Conservation (phyloP, 92 coral and sea anemone species). For the Meandrina meandrites region DNA sequence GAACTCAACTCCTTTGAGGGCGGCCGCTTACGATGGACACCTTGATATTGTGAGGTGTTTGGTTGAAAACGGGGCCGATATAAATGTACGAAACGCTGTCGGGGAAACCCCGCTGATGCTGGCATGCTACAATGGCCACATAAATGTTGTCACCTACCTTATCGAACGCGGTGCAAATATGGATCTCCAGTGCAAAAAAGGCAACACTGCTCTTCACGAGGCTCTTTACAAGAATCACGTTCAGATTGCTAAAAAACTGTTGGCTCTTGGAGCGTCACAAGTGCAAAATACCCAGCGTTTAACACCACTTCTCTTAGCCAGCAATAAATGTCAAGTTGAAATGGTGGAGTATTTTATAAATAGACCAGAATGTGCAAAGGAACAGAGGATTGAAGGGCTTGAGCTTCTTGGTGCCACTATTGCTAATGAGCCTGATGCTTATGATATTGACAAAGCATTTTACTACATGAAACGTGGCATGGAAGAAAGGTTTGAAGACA, state of each 20-base stretch:
- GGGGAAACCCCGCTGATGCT: constrained; percentile 71
- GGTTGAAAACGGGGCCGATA: constrained; percentile 74
- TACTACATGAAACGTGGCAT: constrained; percentile 61
- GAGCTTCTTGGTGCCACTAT: constrained; percentile 79
- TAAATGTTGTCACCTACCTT: constrained; percentile 59
- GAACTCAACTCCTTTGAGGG: constrained; percentile 75
- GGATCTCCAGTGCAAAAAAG: constrained; percentile 65
- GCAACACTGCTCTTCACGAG: constrained; percentile 66
- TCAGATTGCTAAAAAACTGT: constrained; percentile 63
- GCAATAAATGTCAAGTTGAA: constrained; percentile 64
- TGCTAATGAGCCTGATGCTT: constrained; percentile 69
- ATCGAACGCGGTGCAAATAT: constrained; percentile 66
- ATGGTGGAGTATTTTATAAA: constrained; percentile 66
- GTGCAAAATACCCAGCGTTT: constrained; percentile 54
- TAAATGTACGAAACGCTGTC: constrained; percentile 63
- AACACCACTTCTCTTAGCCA: constrained; percentile 69
- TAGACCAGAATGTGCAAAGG: constrained; percentile 45
- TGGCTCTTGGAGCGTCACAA: constrained; percentile 50
- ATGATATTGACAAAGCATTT: constrained; percentile 57
- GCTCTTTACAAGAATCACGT: constrained; percentile 57
- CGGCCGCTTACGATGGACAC: constrained; percentile 70
- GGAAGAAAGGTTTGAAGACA: constrained; percentile 47
- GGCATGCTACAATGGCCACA: constrained; percentile 75
- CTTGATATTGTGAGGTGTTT: constrained; percentile 72
- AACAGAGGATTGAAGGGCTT: constrained; percentile 49